Evolutionary conservation across 2,888 invertebrate species (phyloP), one percentile per base, ranked within the genome.

Genomic region (Perizoma flavofasciatum): DNA sequence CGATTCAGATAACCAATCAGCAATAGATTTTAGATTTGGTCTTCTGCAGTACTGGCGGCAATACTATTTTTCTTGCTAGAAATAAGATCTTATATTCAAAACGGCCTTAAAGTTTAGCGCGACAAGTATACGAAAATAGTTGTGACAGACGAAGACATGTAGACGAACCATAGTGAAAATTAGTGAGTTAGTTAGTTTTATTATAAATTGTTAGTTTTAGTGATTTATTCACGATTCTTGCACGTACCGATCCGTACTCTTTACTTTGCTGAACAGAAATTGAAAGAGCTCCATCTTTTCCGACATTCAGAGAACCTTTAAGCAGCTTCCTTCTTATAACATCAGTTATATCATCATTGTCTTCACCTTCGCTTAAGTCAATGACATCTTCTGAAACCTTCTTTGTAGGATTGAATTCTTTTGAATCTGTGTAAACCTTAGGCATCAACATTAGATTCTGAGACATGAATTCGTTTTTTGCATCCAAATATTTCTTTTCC

Each of bases 391-490:
- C 89, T 0, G 85, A 55, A 0, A 88, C 78, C 0, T 89, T 82
- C 60, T 85, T 86, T 0, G 77, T 41, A 41, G 41, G 41, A 6
- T 41, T 41, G 6, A 37, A 6, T 4, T 48, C 43, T n/a, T 37
- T 22, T 39, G 44, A 11, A n/a, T 22, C 10, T 0, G 10, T 6
- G 6, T 33, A 8, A 0, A 87, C 83, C 71, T 88, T 92, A 0
- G 92, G 90, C 83, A 91, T 85, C 6, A 92, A 66, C 82, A 85
- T 88, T 0, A 92, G 60, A 59, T 92, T 89, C 63, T 89, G 81
- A 0, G 88, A 86, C 92, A 92, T 92, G 33, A 89, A 92, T 59
- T 92, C 88, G 64, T 91, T 92, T 79, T 92, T 92, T 0, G 92
- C 92, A 34, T 90, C 85, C 32, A 92, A 74, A 68, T 92, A 92